Evolutionary conservation across 1,140 invertebrate genomes (phyloP), one percentile per base, ranked within the genome.

Genomic region (Dendroctonus valens): DNA sequence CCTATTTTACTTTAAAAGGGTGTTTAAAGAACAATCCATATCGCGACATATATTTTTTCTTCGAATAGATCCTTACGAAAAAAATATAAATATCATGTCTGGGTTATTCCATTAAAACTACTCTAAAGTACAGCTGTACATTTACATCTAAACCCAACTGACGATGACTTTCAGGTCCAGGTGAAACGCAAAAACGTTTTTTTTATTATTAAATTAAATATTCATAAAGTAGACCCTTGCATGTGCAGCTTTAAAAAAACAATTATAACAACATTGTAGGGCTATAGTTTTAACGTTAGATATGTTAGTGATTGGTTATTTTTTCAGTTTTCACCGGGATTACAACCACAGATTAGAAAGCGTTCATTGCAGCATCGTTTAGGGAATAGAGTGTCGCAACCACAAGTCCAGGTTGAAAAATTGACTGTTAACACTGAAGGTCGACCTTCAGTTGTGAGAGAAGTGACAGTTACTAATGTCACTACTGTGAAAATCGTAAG

Each of bases 401-500:
- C 11, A 49, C 7, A n/a, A 52, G 39, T 38, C n/a, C 50, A 52
- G n/a, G 37, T 52, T 6, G 37, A 52, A 15, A 52, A 37, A 9
- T 12, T 52, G 5, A 52, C 50, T 15, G 14, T 68, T 11, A 50
- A 26, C 57, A 39, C 8, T 55, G 39, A 55, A 12, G 41, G 57
- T 39, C 38, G 62, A 57, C n/a, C 54, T 53, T 14, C 61, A 53
- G 48, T 52, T 11, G 41, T 55, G 12, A 69, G 7, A 49, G 62
- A 57, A 58, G 51, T 57, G 2, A 48, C 11, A 8, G 42, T 54
- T 48, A 54, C 42, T 15, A 68, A 65, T 55, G 54, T 48, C 46
- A 59, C 54, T 15, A 41, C n/a, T 7, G 53, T 65, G 1, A 65
- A 65, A 65, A 58, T 65, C 41, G 63, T 59, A 52, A 65, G 61